Evolutionary conservation across 2,888 invertebrate genomes (phyloP).

Genomic region (Aleiodes alternator): DNA sequence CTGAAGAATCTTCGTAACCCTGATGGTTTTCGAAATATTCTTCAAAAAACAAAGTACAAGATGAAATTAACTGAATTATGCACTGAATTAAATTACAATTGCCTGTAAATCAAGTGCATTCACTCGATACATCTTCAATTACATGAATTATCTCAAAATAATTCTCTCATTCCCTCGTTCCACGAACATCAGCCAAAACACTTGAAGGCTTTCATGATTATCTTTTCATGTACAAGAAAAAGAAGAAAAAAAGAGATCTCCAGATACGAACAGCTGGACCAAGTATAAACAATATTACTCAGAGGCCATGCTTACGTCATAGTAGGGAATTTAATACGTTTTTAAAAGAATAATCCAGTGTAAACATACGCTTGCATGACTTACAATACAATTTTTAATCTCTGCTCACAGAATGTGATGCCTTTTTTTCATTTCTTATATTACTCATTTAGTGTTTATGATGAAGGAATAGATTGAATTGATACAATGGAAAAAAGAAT

Average conservation of each 20-base stretch:
- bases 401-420: constrained; percentile 14
- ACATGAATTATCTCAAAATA: no score
- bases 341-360: constrained; percentile 26
- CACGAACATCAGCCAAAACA: no score
- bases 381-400: constrained; percentile 14
- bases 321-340: constrained; percentile 23
- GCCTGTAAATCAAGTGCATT: no score
- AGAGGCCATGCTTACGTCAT: constrained; percentile 18
- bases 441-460: not conserved
- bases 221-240: not conserved
- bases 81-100: no score
- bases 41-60: no score
- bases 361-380: constrained; percentile 3
- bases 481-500: not conserved
- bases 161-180: no score
- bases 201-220: constrained; percentile 9
- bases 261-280: constrained; percentile 18
- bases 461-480: not conserved
- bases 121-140: no score
- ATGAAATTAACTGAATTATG: no score
- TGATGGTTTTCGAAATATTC: no score
- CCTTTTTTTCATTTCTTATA: not conserved
- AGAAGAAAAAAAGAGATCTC: not conserved
- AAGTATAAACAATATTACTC: constrained; percentile 32
- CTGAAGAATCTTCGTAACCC: no score